Evolutionary conservation across 2,888 invertebrate genomes (phyloP), one percentile per base, ranked within the genome.

Genomic region (Eupeodes luniger): DNA sequence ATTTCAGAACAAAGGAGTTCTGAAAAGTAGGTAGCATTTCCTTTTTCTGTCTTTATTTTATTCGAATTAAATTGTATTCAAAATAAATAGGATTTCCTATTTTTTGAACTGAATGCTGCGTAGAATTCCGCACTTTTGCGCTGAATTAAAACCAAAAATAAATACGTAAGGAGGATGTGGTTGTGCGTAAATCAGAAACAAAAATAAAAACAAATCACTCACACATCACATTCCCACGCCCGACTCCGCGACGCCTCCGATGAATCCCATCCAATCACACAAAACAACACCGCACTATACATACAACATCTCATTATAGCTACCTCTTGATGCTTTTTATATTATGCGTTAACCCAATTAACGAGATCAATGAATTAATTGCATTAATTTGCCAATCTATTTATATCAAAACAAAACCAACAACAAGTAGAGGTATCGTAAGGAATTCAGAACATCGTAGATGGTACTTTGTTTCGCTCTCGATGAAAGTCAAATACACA

Each of bases 301-400:
- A 9, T 5, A 40, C 9, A 9, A 72, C 34, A 70, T 44, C 59
- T 53, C 34, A 62, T 61, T 44, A 27, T 27, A 67, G 6, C 49
- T 55, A 51, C 57, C 51, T 59, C 70, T 14, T 34, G 19, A 34
- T 78, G 40, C 6, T 40, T 9, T 40, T 9, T 40, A 40, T 40
- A 9, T 40, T 0, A 10, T 74, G 51, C 53, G 53, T 72, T 83
- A 83, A 83, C 78, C 78, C 78, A 83, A 74, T 78, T 83, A 78
- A 53, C 7, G 59, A 61, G 72, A 78, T 83, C 70, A 72, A 67
- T 66, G 40, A 72, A 78, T 78, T 83, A 78, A 74, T 83, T 59
- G 78, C 66, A 78, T 36, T 74, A 36, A 16, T 53, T 72, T 59
- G 14, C 75, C 40, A 51, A 72, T 66, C 77, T 83, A 78, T 83